Evolutionary conservation across 2,888 invertebrate species (phyloP).

Genomic region (Lycaena phlaeas): DNA sequence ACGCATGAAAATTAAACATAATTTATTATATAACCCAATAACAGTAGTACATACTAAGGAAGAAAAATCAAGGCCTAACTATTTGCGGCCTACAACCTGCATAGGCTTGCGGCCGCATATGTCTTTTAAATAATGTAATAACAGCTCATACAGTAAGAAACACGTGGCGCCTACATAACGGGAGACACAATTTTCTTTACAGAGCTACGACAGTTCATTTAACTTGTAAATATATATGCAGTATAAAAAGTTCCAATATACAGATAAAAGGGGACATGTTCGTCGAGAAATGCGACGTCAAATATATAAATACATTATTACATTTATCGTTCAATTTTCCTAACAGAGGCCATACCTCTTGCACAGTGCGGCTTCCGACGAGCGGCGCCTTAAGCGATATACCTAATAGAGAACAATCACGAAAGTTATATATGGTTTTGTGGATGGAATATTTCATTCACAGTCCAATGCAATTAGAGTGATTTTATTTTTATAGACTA

Average conservation of each 20-base stretch:
- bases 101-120: background rate
- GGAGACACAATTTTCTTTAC: background rate
- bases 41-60: slow-evolving; percentile 1
- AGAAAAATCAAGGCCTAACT: slow-evolving; percentile 6
- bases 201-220: background rate
- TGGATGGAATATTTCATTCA: background rate
- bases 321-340: background rate
- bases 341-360: background rate
- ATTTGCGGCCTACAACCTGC: background rate
- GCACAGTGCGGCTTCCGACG: background rate
- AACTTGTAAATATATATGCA: background rate
- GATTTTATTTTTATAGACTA: too few relatives aligned
- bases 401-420: slow-evolving; percentile 3
- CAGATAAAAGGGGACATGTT: slow-evolving; percentile 4
- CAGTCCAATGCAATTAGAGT: too few relatives aligned
- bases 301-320: slow-evolving; percentile 2
- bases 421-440: slow-evolving; percentile 1
- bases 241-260: slow-evolving; percentile 9
- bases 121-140: slow-evolving; percentile 6
- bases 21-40: slow-evolving; percentile 7
- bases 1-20: slow-evolving; percentile 1
- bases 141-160: background rate
- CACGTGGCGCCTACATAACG: background rate
- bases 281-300: background rate
- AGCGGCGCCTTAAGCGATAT: background rate